Base-by-base conservation (phyloP, 2,888 invertebrate species). In the Brachypterus glaber region DNA sequence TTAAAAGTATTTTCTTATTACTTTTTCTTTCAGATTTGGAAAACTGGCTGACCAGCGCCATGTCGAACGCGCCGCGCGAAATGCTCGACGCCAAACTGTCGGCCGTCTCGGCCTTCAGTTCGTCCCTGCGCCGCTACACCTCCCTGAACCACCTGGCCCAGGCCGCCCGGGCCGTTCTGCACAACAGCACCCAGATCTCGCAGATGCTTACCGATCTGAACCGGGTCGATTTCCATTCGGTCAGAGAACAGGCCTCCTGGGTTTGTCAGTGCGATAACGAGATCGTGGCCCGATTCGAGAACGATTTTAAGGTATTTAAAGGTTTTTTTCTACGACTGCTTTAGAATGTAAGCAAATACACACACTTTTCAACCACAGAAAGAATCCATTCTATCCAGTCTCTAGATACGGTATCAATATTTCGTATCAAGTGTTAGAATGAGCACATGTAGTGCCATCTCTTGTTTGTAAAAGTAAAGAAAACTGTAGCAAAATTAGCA, bases 191-290 rank as follows among this genome's bases (percentile, higher is more conserved):
- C 50, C 95, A 96, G 72, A 93, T 96, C 57, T 81, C 82, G 51
- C 90, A 96, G 75, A 98, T 98, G 97, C 70, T 93, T 45, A 79
- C 87, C 15, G 97, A 98, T 70, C 74, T 98, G 52, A 95, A 92
- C 70, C 82, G 95, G 49, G 95, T 98, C 27, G 97, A 98, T 70
- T 96, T 98, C 70, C 86, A 90, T 60, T 93, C 95, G 70, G 93
- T 98, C 9, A 92, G 90, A 55, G 71, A 73, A 54, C 78, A 92
- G 73, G 96, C 96, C 1, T 88, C 91, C 0, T 97, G 96, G 96
- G 95, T 97, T 5, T 97, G 96, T 63, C 88, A 92, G 55, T 97
- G 96, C 68, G 89, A 89, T 56, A 82, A 86, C 47, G 76, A 79
- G 12, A 70, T 76, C 43, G 79, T 91, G 33, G 62, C 63, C 1